Evolutionary conservation across 1,140 invertebrate species (phyloP), one percentile per base, ranked within the genome.

Genomic region (Diorhabda sublineata): DNA sequence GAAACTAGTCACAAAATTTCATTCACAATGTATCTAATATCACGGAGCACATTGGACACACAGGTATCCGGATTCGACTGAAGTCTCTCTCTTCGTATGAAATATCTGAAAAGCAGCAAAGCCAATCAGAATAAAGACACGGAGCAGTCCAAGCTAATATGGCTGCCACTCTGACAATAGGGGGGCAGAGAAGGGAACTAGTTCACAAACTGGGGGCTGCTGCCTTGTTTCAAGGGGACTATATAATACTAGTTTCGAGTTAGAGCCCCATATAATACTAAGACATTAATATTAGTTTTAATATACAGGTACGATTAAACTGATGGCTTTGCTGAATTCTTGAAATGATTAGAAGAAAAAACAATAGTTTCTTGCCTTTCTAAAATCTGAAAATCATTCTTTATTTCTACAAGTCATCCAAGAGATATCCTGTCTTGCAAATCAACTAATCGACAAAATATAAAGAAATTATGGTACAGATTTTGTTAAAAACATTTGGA

Each of bases 71-170:
- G 65, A 58, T 52, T 45, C 57, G 58, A 66, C 71, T 72, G 73
- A 75, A 75, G 47, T 52, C 76, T 73, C 73, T 73, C 73, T 74
- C 73, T 74, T 69, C 71, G 75, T 79, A 75, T 78, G 74, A 71
- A 74, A 72, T 74, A 69, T 72, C 74, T 78, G 74, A 78, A 78
- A 79, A 77, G 75, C 74, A 74, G 76, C 76, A 78, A 79, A 81
- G 80, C 80, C 80, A 81, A 81, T 82, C 79, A 80, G 78, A 77
- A 76, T 75, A 77, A 68, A 79, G 80, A 79, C 77, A 78, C 77
- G 72, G 75, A 79, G 78, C 77, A 75, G 74, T 78, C 74, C 74
- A 73, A 80, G 79, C 80, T 81, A 81, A 80, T 81, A 81, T 81
- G 80, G 80, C 80, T 78, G 79, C 79, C 78, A 78, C 73, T 75